Evolutionary conservation across 1,140 invertebrate genomes (phyloP).

Genomic region (Protaetia brevitarsis): DNA sequence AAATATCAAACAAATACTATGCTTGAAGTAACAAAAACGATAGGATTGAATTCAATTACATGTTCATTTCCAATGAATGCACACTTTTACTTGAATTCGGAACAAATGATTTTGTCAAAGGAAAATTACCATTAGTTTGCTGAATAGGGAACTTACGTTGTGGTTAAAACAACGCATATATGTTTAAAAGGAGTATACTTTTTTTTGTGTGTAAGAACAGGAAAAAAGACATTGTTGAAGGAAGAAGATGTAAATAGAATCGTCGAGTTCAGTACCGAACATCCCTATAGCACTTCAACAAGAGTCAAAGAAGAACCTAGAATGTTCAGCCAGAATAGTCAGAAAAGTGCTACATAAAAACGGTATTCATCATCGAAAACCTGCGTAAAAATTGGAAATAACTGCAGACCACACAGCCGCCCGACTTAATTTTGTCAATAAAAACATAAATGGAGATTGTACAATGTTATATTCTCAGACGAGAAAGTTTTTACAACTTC

Average conservation of each 20-base stretch:
- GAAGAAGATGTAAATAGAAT: not conserved
- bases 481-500: not conserved
- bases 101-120: no score
- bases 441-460: not conserved
- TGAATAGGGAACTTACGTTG: no score
- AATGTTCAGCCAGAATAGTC: not conserved
- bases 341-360: not conserved
- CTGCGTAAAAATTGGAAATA: not conserved
- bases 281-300: not conserved
- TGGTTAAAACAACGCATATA: no score
- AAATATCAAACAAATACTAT: no score
- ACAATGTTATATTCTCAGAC: not conserved
- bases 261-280: not conserved
- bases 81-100: no score
- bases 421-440: not conserved
- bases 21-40: no score
- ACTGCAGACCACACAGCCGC: not conserved
- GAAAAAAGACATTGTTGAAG: not conserved
- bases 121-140: no score
- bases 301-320: not conserved
- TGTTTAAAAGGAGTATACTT: no score
- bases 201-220: no score
- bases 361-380: not conserved
- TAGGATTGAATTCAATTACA: no score
- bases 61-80: no score